Percentiles rank a stretch among this genome's conserved stretches.
Conservation (phyloP, 2,888 invertebrate species). For the Sisyra nigra region DNA sequence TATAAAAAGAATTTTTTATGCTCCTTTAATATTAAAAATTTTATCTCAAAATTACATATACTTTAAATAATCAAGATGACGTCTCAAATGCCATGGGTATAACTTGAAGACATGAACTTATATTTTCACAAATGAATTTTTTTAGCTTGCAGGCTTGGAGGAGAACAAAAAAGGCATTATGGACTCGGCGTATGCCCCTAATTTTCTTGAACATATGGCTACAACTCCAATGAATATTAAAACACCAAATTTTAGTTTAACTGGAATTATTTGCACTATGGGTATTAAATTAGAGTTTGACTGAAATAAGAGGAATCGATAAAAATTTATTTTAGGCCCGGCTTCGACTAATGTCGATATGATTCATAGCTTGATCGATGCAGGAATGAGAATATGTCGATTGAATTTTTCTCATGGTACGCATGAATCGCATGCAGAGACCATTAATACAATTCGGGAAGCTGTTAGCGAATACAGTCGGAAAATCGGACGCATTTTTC, state of each 20-base stretch:
- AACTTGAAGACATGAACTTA: slow-evolving; percentile 4
- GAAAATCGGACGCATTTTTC: slow-evolving; percentile 40
- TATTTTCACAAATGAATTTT: background rate
- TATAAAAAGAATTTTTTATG: too few relatives aligned
- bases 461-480: slow-evolving; percentile 40
- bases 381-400: slow-evolving; percentile 36
- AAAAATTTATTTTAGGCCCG: slow-evolving; percentile 12
- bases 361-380: slow-evolving; percentile 31
- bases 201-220: slow-evolving; percentile 32
- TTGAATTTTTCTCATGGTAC: slow-evolving; percentile 29
- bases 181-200: slow-evolving; percentile 29
- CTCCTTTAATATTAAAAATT: too few relatives aligned
- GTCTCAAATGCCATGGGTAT: slow-evolving; percentile 23
- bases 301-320: background rate
- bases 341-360: slow-evolving; percentile 17
- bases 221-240: slow-evolving; percentile 19
- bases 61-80: slow-evolving; percentile 10
- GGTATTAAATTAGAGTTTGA: slow-evolving; percentile 22
- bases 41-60: too few relatives aligned
- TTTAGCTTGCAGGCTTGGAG: background rate
- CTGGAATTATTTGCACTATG: slow-evolving; percentile 37
- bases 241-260: slow-evolving; percentile 29
- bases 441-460: slow-evolving; percentile 28
- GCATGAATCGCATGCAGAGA: slow-evolving; percentile 28
- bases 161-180: slow-evolving; percentile 27